These are phyloP conservation scores for Danio choprae DNA, from an alignment of 2,797 vertebrate genomes.

Conservation along the genomic window DNA sequence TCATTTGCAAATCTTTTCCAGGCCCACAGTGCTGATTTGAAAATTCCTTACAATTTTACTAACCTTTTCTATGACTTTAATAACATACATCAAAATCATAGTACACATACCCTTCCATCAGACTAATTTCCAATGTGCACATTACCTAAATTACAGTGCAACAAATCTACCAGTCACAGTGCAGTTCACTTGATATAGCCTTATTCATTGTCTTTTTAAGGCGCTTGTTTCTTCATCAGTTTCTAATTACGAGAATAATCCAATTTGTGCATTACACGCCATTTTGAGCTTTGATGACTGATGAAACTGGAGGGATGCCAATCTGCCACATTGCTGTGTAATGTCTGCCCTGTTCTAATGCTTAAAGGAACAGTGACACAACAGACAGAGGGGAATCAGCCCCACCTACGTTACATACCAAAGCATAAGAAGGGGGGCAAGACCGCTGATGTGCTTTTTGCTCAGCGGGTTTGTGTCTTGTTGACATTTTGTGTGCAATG, in stretches of 20 bases:
- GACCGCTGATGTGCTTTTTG: neutral
- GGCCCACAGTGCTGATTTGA: neutral
- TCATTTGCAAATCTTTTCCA: neutral
- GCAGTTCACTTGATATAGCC: neutral
- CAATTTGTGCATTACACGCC: slow-evolving; percentile 67
- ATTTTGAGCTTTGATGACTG: slow-evolving; percentile 74
- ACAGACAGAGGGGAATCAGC: slow-evolving; percentile 48
- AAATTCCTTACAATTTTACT: neutral
- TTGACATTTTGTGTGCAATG: slow-evolving; percentile 32
- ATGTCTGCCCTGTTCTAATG: slow-evolving; percentile 64
- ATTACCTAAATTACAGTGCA: slow-evolving; percentile 26
- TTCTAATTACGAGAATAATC: slow-evolving; percentile 72
- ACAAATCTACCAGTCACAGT: slow-evolving; percentile 49
- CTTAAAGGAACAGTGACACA: slow-evolving; percentile 61
- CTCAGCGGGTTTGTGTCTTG: slow-evolving; percentile 12
- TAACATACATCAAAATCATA: neutral
- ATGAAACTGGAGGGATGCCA: slow-evolving; percentile 68
- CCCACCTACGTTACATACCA: neutral
- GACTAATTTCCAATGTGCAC: neutral
- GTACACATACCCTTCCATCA: neutral
- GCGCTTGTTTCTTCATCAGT: slow-evolving; percentile 58
- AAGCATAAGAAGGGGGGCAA: neutral
- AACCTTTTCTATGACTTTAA: neutral
- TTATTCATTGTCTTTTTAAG: slow-evolving; percentile 10
- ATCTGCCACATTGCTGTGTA: slow-evolving; percentile 68